Conservation (phyloP, 1,140 invertebrate species). For the Drosophila suzukii region DNA sequence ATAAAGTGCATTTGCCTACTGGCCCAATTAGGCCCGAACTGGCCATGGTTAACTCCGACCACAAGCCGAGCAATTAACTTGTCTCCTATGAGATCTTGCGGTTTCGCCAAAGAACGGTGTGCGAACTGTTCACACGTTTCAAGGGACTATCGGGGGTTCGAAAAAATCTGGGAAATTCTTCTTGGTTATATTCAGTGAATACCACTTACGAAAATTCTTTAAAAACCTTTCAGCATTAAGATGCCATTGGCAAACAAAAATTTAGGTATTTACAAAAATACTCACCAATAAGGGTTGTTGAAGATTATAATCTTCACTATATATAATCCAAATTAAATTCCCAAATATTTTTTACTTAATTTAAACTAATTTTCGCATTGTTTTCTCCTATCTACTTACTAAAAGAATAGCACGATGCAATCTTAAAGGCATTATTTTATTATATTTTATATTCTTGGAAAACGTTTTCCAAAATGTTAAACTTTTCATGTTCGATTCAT, state of each 20-base stretch:
- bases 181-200: slow-evolving; percentile 8
- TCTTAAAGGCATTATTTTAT: too few species aligned
- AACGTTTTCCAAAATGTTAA: too few species aligned
- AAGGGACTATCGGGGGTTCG: slow-evolving; percentile 25
- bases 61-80: slow-evolving; percentile 65
- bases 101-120: slow-evolving; percentile 57
- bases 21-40: slow-evolving; percentile 45
- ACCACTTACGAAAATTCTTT: slow-evolving; percentile 2
- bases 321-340: too few species aligned
- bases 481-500: too few species aligned
- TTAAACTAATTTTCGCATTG: too few species aligned
- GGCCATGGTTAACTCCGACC: slow-evolving; percentile 64
- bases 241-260: background rate
- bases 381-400: too few species aligned
- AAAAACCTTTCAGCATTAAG: background rate
- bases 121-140: slow-evolving; percentile 73
- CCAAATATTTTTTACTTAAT: too few species aligned
- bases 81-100: slow-evolving; percentile 50
- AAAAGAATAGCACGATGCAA: too few species aligned
- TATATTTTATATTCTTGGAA: too few species aligned
- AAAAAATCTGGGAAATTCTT: slow-evolving; percentile 35
- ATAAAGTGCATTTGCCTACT: slow-evolving; percentile 43
- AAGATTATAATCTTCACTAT: too few species aligned
- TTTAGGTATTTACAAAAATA: too few species aligned
- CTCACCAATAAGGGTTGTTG: too few species aligned